Evolutionary conservation across 1,140 invertebrate species (phyloP), one percentile per base, ranked within the genome.

Genomic region (Mycetomoellerius zeteki): DNA sequence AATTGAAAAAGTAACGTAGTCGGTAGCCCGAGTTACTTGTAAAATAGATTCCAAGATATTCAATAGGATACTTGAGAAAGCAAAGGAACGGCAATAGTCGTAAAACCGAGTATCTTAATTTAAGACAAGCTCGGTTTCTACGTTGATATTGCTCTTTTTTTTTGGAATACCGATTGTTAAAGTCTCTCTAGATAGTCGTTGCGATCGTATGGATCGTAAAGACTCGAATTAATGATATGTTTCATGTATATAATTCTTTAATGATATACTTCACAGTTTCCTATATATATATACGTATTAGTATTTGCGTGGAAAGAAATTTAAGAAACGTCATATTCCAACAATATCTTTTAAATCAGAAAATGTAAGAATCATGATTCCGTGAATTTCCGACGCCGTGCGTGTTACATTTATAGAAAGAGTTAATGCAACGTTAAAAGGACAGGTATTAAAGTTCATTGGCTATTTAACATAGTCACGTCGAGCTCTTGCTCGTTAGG

Each of bases 211-310:
- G 6, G 33, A 62, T 77, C 65, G 54, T 37, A 16, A 43, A 8
- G 7, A 54, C 7, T 87, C 50, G 78, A 85, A 54, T 54, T 50
- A 73, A 47, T 43, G 72, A 76, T 88, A 76, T 85, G 88, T 73
- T 37, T 87, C 37, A 72, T 4, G 21, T 43, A 65, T 85, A 72
- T 69, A 81, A 85, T 88, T 78, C 86, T 85, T 85, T 89, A 88
- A 89, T 88, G 86, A 89, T 85, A 89, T 85, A 56, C 19, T 89
- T 89, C 85, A 88, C 71, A 72, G 64, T 12, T n/a, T 19, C n/a
- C 19, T 21, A 14, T 0, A 24, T 19, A 21, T 24, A 24, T 33
- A 8, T n/a, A n/a, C 19, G 58, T 33, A 0, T 30, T 3, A 43
- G 16, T 14, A 14, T 67, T 33, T 21, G 19, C 19, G 60, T 14